Evolutionary conservation across 2,888 invertebrate species (phyloP).

Genomic region (Thera obeliscata): DNA sequence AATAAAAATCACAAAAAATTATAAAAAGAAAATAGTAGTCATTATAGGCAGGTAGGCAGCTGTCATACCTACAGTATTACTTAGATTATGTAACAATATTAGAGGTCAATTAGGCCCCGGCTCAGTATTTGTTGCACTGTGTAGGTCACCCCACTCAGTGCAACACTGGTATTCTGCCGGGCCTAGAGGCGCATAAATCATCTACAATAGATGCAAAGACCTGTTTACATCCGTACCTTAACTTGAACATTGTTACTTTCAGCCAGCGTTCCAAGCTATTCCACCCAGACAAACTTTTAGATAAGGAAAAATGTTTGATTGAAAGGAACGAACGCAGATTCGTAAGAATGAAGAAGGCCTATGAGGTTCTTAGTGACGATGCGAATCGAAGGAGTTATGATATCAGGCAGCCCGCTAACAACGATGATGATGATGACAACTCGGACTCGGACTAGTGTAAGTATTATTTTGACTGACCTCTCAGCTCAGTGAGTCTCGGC

Average conservation of each 20-base stretch:
- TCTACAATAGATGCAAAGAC: no score
- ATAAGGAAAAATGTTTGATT: not conserved
- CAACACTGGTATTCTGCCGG: no score
- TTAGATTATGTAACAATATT: no score
- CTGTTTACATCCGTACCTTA: not conserved
- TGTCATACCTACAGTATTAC: no score
- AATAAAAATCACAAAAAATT: no score
- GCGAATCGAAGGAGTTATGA: not conserved
- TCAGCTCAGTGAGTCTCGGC: no score
- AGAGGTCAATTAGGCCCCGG: no score
- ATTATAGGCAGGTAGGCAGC: no score
- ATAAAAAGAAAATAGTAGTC: no score
- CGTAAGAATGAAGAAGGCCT: not conserved
- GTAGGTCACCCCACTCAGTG: no score
- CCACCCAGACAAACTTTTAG: not conserved
- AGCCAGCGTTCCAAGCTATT: not conserved
- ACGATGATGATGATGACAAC: not conserved
- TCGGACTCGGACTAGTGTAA: not conserved
- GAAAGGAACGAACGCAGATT: not conserved
- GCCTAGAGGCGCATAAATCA: no score
- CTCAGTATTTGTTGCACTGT: no score
- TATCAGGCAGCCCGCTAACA: not conserved
- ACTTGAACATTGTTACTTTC: not conserved
- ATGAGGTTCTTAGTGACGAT: not conserved
- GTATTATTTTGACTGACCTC: not conserved